Evolutionary conservation across 1,140 invertebrate genomes (phyloP).

Genomic region (Aethina tumida): DNA sequence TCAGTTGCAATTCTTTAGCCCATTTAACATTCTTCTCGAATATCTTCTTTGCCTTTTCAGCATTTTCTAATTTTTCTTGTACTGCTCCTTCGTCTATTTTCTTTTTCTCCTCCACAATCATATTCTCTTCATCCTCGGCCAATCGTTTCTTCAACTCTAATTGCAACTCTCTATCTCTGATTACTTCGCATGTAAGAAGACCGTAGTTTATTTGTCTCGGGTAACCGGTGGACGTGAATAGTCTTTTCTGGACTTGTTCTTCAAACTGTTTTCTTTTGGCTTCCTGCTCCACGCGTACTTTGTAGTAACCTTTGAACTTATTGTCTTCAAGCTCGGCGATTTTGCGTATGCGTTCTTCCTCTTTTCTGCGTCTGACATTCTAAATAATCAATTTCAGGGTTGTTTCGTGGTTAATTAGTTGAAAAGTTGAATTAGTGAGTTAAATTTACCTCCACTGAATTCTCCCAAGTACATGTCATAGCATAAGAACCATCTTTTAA

Average conservation of each 20-base stretch:
- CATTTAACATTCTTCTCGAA: slow-evolving; percentile 14
- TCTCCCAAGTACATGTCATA: slow-evolving; percentile 27
- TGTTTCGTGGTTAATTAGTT: background rate
- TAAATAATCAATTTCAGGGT: slow-evolving; percentile 6
- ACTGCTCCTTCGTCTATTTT: slow-evolving; percentile 12
- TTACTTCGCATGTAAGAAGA: slow-evolving; percentile 21
- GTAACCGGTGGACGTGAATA: slow-evolving; percentile 20
- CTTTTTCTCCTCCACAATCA: slow-evolving; percentile 14
- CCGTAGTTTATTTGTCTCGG: slow-evolving; percentile 23
- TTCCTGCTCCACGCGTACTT: slow-evolving; percentile 24
- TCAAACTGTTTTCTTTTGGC: slow-evolving; percentile 21
- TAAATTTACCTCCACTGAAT: slow-evolving; percentile 23
- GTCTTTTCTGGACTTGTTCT: slow-evolving; percentile 21
- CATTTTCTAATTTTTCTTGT: slow-evolving; percentile 15
- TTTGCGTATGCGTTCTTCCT: slow-evolving; percentile 17
- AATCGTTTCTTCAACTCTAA: slow-evolving; percentile 21
- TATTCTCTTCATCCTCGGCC: slow-evolving; percentile 14
- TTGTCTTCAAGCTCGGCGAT: slow-evolving; percentile 22
- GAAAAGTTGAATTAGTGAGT: background rate
- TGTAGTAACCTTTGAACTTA: slow-evolving; percentile 17
- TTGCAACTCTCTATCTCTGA: slow-evolving; percentile 24
- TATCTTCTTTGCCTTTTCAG: slow-evolving; percentile 3
- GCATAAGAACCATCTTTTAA: slow-evolving; percentile 23
- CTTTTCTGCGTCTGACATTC: slow-evolving; percentile 23
- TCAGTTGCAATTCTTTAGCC: slow-evolving; percentile 12